Evolutionary conservation across 2,113 vertebrate genomes (phyloP).

Genomic region (Spea bombifrons): DNA sequence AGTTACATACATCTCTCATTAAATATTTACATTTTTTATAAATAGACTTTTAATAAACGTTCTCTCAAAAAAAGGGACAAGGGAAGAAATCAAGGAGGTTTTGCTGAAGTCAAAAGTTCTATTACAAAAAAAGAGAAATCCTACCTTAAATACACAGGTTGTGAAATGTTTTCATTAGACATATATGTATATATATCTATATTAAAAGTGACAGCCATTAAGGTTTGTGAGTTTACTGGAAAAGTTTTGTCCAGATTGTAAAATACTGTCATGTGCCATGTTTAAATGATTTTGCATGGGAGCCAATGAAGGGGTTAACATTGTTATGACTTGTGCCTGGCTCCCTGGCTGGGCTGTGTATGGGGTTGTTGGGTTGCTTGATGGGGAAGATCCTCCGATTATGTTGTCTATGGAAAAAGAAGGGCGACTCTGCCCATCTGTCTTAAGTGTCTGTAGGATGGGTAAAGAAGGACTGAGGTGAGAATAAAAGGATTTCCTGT

Average conservation of each 20-base stretch:
- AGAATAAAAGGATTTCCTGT: slow-evolving; percentile 72
- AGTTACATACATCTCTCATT: slow-evolving; percentile 6
- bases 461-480: slow-evolving; percentile 69
- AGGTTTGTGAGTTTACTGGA: slow-evolving; percentile 81
- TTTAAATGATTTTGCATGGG: slow-evolving; percentile 83
- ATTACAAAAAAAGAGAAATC: slow-evolving; percentile 61
- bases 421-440: slow-evolving; percentile 78
- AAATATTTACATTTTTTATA: slow-evolving; percentile 59
- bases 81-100: slow-evolving; percentile 2
- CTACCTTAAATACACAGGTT: slow-evolving; percentile 75
- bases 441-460: slow-evolving; percentile 77
- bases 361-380: slow-evolving; percentile 69
- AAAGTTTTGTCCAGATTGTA: slow-evolving; percentile 75
- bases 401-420: slow-evolving; percentile 98
- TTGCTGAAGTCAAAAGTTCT: slow-evolving; percentile 52
- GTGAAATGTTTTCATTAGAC: slow-evolving; percentile 48
- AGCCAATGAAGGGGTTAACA: slow-evolving; percentile 84
- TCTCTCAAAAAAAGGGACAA: slow-evolving; percentile 38
- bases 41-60: slow-evolving; percentile 63
- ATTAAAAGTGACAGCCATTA: slow-evolving; percentile 87
- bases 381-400: slow-evolving; percentile 71
- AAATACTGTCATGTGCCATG: slow-evolving; percentile 77
- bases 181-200: not conserved
- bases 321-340: slow-evolving; percentile 87
- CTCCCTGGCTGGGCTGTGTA: slow-evolving; percentile 73